Evolutionary conservation across 92 coral and sea anemone species (phyloP).

Genomic region (Epizoanthus illoricatus): DNA sequence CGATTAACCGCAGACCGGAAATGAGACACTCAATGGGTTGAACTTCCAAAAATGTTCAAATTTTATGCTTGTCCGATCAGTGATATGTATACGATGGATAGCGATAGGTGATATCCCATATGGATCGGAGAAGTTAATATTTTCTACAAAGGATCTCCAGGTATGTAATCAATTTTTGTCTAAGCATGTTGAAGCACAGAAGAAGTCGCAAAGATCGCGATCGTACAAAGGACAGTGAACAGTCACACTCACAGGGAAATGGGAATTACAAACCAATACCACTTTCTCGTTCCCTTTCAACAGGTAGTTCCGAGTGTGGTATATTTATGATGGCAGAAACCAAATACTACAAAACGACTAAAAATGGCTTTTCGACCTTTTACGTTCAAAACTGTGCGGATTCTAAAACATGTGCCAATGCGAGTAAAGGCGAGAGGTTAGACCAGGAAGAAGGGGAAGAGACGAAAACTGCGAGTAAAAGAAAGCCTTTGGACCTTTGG

Average conservation of each 20-base stretch:
- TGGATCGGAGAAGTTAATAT: background rate
- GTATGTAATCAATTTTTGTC: slow-evolving; percentile 17
- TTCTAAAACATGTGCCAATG: slow-evolving; percentile 6
- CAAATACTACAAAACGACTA: slow-evolving; percentile 27
- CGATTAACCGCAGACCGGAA: slow-evolving; percentile 49
- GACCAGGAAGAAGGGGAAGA: background rate
- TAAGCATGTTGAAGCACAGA: slow-evolving; percentile 37
- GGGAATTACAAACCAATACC: slow-evolving; percentile 2
- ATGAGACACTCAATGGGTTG: background rate
- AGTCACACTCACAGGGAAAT: background rate
- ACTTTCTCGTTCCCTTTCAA: slow-evolving; percentile 9
- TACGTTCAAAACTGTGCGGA: slow-evolving; percentile 10
- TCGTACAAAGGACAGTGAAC: slow-evolving; percentile 3
- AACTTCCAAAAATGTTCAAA: slow-evolving; percentile 12
- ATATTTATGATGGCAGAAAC: slow-evolving; percentile 5
- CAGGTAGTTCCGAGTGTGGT: slow-evolving; percentile 16
- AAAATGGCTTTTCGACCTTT: slow-evolving; percentile 34
- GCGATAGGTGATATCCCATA: background rate
- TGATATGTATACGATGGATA: background rate
- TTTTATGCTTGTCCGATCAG: background rate
- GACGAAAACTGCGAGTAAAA: slow-evolving; percentile 7
- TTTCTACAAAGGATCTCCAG: slow-evolving; percentile 14
- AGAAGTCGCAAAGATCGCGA: slow-evolving; percentile 39
- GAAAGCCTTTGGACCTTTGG: slow-evolving; percentile 21
- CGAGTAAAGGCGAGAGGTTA: background rate